Conservation (phyloP, 2,888 invertebrate species). For the Hemithea aestivaria region DNA sequence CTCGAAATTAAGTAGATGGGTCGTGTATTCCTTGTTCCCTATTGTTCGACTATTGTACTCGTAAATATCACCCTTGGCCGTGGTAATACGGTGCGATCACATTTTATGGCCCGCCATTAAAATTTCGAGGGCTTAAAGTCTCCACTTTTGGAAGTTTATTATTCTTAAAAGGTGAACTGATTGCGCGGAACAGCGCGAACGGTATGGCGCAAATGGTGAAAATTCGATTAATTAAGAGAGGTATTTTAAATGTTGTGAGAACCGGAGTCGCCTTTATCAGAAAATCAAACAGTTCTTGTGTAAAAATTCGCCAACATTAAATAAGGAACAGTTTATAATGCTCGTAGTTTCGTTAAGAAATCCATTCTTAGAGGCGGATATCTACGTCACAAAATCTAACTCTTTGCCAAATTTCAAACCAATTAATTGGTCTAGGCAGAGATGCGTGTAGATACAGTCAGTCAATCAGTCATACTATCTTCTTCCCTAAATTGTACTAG, state of each 20-base stretch:
- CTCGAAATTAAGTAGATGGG: conserved; percentile 76
- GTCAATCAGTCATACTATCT: no score
- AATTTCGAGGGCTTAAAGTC: conserved; percentile 13
- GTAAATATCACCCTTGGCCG: conserved; percentile 63
- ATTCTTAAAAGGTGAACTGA: conserved; percentile 9
- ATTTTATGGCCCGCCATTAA: conserved; percentile 33
- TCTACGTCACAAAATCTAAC: no score
- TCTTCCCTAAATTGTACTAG: no score
- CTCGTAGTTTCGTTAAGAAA: no score
- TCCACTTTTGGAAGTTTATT: conserved; percentile 1
- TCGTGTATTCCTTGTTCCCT: conserved; percentile 57
- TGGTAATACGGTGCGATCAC: conserved; percentile 25
- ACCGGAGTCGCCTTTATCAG: no score
- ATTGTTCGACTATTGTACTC: conserved; percentile 64
- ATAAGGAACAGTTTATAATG: no score
- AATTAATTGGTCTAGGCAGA: no score
- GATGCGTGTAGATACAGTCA: no score
- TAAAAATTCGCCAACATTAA: no score
- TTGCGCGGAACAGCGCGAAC: conserved; percentile 4
- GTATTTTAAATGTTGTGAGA: conserved; percentile 1
- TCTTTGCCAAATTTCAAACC: no score
- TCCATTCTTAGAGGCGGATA: no score
- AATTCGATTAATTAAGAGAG: conserved; percentile 3
- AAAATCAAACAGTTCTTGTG: no score
- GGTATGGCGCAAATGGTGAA: background rate